Conservation (phyloP, 2,888 invertebrate species). For the Thereva nobilitata region DNA sequence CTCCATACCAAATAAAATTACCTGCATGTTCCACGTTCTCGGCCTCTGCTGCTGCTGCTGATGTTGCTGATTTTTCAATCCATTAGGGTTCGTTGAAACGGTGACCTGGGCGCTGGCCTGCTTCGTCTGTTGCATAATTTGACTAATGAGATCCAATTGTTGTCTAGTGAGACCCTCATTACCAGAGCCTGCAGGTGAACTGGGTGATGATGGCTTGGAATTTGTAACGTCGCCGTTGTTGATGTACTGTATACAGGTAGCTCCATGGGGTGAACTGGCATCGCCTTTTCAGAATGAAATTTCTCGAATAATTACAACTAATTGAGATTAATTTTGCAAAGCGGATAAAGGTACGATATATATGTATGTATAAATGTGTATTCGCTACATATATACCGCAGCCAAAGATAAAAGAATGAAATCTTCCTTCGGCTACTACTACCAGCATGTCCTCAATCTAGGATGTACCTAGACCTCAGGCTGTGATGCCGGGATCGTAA, state of each 20-base stretch:
- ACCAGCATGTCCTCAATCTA: slow-evolving; percentile 14
- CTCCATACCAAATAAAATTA: background rate
- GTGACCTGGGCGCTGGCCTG: slow-evolving; percentile 62
- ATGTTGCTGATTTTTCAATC: slow-evolving; percentile 47
- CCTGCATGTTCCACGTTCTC: slow-evolving; percentile 64
- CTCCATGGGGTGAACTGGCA: slow-evolving; percentile 66
- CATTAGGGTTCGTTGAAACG: slow-evolving; percentile 55
- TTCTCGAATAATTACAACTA: slow-evolving; percentile 25
- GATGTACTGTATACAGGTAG: slow-evolving; percentile 66
- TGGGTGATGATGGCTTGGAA: slow-evolving; percentile 59
- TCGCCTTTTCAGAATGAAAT: slow-evolving; percentile 55
- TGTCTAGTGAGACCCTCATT: slow-evolving; percentile 74
- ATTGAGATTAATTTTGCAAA: slow-evolving; percentile 14
- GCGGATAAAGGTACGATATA: background rate
- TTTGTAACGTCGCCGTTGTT: slow-evolving; percentile 60
- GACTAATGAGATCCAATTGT: slow-evolving; percentile 75
- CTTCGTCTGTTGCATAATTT: slow-evolving; percentile 77
- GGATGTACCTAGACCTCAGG: background rate
- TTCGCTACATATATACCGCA: background rate
- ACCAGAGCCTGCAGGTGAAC: slow-evolving; percentile 51
- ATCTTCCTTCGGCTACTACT: slow-evolving; percentile 6
- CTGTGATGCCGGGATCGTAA: background rate
- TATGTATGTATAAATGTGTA: too few species aligned
- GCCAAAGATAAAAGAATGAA: slow-evolving; percentile 7
- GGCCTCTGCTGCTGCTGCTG: slow-evolving; percentile 57